Evolutionary conservation across 2,888 invertebrate genomes (phyloP), one percentile per base, ranked within the genome.

Genomic region (Sminthurides aquaticus): DNA sequence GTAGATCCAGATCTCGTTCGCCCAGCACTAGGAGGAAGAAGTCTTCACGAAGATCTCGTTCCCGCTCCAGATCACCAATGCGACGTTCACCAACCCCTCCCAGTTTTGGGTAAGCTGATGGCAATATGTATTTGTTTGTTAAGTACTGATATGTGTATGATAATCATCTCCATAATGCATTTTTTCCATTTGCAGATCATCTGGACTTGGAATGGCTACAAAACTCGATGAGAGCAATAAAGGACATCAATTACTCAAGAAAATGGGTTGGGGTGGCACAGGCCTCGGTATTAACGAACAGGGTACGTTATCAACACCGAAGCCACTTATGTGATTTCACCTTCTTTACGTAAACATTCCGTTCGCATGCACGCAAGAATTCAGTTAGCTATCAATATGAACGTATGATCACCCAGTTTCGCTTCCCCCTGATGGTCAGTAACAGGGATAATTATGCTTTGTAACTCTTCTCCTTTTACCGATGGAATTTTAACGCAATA

Each of bases 241-340:
- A 78, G 98, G 98, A 0, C 98, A 98, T 80, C 95, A 96, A 81
- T 85, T 99, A 81, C 83, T 98, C 68, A 90, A 89, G 80, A 95
- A 95, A 82, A 98, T 99, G 97, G 98, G 97, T 2, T 99, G 98
- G 98, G 87, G 89, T 67, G 97, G 97, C 49, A 87, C 87, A 49
- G 98, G 98, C 8, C 83, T 99, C 11, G 98, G 98, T 22, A 89
- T 90, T 0, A 86, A 93, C 66, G 97, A 95, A 70, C 95, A 97
- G 79, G 98, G 98, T 67, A 96, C 15, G 43, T 11, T 11, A 34
- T n/a, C n/a, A n/a, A n/a, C n/a, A n/a, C n/a, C n/a, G n/a, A n/a
- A n/a, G n/a, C n/a, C n/a, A n/a, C n/a, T n/a, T n/a, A n/a, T n/a
- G n/a, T n/a, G n/a, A n/a, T n/a, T n/a, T n/a, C n/a, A n/a, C n/a